Conservation (phyloP, 2,113 vertebrate genomes). For the Triplophysa siluroides region DNA sequence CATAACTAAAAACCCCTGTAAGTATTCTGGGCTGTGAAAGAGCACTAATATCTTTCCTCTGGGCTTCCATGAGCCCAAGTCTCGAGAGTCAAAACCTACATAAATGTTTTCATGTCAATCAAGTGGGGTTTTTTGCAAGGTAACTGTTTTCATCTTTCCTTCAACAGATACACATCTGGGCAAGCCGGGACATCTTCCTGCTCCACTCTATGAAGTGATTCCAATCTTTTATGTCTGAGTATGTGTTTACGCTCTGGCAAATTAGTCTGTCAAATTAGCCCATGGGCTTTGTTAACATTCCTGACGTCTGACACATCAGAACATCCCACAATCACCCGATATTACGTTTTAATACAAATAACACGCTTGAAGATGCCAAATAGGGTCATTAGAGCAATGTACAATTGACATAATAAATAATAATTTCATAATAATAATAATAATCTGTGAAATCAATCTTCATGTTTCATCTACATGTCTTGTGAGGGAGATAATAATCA, state of each 20-base stretch:
- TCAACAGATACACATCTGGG: conserved; percentile 27
- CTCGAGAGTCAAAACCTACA: background rate
- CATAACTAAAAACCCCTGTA: too few relatives aligned
- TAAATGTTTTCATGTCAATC: background rate
- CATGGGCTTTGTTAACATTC: conserved; percentile 53
- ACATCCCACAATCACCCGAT: conserved; percentile 41
- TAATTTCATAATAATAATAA: conserved; percentile 15
- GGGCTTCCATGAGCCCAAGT: too few relatives aligned
- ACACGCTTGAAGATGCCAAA: conserved; percentile 6
- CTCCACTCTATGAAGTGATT: conserved; percentile 45
- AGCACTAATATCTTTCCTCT: too few relatives aligned
- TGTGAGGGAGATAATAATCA: background rate
- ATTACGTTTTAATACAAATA: conserved; percentile 37
- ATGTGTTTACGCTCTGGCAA: conserved; percentile 55
- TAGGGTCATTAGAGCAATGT: background rate
- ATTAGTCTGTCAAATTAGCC: conserved; percentile 54
- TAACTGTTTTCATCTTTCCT: conserved; percentile 37
- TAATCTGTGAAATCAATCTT: background rate
- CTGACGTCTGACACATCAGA: conserved; percentile 46
- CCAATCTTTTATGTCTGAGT: conserved; percentile 60
- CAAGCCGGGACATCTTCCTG: conserved; percentile 49
- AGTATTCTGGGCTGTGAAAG: too few relatives aligned
- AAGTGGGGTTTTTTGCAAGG: background rate
- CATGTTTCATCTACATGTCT: background rate
- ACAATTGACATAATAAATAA: background rate